phyloP scores from a whole-genome alignment of 2,797 vertebrate genomes.

The Myotis planiceps region DNA sequence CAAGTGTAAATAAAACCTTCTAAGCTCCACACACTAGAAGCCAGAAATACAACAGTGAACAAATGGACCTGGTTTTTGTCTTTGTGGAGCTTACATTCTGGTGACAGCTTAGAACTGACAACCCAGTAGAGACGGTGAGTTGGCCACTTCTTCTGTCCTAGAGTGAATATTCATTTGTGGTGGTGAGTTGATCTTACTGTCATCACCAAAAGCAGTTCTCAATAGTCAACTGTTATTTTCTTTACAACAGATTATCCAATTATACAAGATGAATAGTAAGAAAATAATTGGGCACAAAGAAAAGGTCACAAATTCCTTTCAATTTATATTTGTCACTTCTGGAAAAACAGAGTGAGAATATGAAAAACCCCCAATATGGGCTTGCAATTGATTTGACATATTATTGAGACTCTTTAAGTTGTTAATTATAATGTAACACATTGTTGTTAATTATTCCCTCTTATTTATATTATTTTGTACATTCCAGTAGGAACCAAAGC shows the following conservation, averaged over 20 bases:
- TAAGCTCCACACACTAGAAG: background rate
- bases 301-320: background rate
- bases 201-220: background rate
- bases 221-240: background rate
- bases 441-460: conserved; percentile 9
- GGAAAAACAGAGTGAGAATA: background rate
- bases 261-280: background rate
- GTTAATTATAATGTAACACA: conserved; percentile 30
- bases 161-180: background rate
- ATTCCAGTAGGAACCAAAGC: conserved; percentile 13
- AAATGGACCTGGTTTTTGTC: background rate
- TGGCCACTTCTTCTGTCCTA: background rate
- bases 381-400: conserved; percentile 25
- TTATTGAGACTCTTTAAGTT: conserved; percentile 18
- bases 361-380: background rate
- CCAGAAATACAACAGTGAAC: background rate
- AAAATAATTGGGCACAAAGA: background rate
- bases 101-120: background rate
- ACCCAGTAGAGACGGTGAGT: background rate
- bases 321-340: background rate
- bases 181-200: background rate
- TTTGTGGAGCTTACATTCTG: background rate
- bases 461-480: background rate
- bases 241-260: background rate
- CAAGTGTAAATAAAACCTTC: background rate